phyloP scores from a whole-genome alignment of 2,113 vertebrate species.

The Corynorhinus townsendii region DNA sequence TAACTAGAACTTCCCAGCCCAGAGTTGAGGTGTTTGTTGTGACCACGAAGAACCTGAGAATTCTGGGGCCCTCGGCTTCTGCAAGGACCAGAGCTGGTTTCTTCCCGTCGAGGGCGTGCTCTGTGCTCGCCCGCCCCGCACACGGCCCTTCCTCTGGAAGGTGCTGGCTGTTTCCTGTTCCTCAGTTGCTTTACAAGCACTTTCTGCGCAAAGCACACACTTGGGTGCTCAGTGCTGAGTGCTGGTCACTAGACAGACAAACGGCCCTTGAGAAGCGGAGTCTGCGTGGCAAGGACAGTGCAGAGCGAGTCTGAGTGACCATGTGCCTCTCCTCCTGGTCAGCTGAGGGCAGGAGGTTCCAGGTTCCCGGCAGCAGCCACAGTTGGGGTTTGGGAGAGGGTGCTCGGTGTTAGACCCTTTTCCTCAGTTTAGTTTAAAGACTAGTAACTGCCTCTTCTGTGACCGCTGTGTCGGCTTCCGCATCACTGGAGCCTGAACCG shows the following conservation, averaged over 20 bases:
- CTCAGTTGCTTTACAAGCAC: neutral
- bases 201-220: neutral
- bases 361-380: neutral
- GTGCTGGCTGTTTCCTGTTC: neutral
- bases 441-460: neutral
- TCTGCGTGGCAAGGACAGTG: no score
- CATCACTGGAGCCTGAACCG: neutral
- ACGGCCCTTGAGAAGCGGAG: fast-evolving
- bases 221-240: neutral
- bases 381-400: no score
- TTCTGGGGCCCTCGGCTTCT: neutral
- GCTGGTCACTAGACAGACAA: neutral
- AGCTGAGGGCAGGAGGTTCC: neutral
- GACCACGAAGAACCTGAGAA: neutral
- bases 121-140: neutral
- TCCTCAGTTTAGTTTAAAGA: neutral
- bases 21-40: neutral
- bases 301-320: neutral
- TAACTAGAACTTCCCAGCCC: neutral
- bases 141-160: neutral
- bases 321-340: neutral
- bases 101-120: neutral
- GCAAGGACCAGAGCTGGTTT: neutral
- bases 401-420: neutral
- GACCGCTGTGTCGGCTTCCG: neutral